These are phyloP conservation scores for Mastacembelus armatus DNA, from an alignment of 2,797 vertebrate genomes.

Conservation along the genomic window DNA sequence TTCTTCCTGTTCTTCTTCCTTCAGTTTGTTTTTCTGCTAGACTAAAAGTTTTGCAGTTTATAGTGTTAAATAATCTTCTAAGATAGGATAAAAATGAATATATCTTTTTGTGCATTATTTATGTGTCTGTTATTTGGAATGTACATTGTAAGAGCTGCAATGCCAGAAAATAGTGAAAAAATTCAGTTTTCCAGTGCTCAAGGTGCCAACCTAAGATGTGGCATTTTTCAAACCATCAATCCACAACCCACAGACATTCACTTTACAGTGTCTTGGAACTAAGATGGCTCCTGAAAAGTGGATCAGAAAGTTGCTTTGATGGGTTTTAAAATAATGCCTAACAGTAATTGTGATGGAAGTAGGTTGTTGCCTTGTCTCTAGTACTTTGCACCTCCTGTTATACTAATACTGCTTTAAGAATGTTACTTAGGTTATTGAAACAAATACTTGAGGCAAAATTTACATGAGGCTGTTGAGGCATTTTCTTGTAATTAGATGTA, in stretches of 20 bases:
- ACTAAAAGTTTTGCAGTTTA: conserved; percentile 13
- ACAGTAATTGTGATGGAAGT: conserved; percentile 17
- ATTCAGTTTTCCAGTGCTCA: not conserved
- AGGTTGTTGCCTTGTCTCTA: conserved; percentile 13
- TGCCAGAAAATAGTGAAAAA: not conserved
- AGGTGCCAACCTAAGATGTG: not conserved
- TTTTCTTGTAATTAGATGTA: conserved; percentile 40
- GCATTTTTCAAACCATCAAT: not conserved
- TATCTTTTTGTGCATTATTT: no score
- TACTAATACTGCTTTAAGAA: not conserved
- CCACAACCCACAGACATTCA: not conserved
- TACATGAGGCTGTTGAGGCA: conserved; percentile 6
- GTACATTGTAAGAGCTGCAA: not conserved
- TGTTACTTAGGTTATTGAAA: not conserved
- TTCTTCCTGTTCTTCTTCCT: no score
- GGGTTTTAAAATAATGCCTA: not conserved
- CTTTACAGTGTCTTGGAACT: not conserved
- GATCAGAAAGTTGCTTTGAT: conserved; percentile 3
- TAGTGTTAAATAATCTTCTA: not conserved
- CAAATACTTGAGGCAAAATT: conserved; percentile 1
- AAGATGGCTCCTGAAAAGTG: not conserved
- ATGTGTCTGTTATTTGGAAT: not conserved
- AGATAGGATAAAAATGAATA: not conserved
- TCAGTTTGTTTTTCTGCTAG: not conserved
- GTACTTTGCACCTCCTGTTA: not conserved